Conservation (phyloP, 2,113 vertebrate genomes). For the Planiliza haematocheilus region DNA sequence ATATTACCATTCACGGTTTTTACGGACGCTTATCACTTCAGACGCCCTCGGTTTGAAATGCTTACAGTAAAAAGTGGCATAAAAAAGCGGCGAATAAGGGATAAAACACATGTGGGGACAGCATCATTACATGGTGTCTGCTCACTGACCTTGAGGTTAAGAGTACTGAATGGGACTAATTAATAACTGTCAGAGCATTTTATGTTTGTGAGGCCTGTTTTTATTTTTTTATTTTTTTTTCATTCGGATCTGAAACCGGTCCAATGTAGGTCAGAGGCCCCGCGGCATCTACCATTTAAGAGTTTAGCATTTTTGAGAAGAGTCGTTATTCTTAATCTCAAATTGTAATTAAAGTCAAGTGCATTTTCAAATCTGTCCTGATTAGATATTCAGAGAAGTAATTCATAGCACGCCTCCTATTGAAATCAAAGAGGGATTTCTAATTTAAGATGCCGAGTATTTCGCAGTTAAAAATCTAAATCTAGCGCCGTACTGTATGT, state of each 20-base stretch:
- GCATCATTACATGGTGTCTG: slow-evolving; percentile 78
- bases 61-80: slow-evolving; percentile 56
- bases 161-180: slow-evolving; percentile 79
- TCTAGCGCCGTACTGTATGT: slow-evolving; percentile 50
- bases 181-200: slow-evolving; percentile 81
- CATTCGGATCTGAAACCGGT: slow-evolving; percentile 56
- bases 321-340: slow-evolving; percentile 71
- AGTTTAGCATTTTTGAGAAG: slow-evolving; percentile 66
- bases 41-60: slow-evolving; percentile 27
- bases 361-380: slow-evolving; percentile 69
- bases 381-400: slow-evolving; percentile 66
- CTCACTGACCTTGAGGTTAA: slow-evolving; percentile 81
- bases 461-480: slow-evolving; percentile 66
- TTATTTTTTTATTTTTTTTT: slow-evolving; percentile 46
- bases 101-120: slow-evolving; percentile 64
- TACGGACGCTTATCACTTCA: slow-evolving; percentile 49
- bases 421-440: slow-evolving; percentile 62
- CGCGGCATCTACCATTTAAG: slow-evolving; percentile 67
- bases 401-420: slow-evolving; percentile 41
- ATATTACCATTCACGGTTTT: slow-evolving; percentile 43
- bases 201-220: slow-evolving; percentile 69
- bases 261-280: slow-evolving; percentile 80
- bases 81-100: slow-evolving; percentile 43
- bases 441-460: slow-evolving; percentile 56
- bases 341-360: slow-evolving; percentile 72